Percentiles rank a stretch among this genome's conserved stretches.
phyloP scores from a whole-genome alignment of 2,113 vertebrate species.

The Phalacrocorax carbo region DNA sequence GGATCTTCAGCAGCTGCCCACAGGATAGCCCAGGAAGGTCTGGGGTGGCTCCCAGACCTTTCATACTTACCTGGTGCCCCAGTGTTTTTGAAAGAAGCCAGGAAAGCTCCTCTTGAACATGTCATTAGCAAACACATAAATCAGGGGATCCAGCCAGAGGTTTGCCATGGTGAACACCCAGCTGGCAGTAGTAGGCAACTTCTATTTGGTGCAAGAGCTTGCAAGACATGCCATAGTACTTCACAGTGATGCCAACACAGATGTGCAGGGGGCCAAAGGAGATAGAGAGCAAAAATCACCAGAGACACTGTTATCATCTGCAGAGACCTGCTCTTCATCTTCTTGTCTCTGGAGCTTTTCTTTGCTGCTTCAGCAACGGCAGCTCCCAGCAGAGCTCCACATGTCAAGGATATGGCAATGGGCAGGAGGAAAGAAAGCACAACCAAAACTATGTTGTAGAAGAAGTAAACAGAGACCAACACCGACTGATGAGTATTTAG shows the following conservation, averaged over 20 bases:
- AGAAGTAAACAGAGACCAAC: constrained; percentile 32
- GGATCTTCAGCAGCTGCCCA: neutral
- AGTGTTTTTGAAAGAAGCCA: neutral
- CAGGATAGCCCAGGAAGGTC: neutral
- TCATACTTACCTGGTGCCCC: neutral
- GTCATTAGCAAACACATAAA: constrained; percentile 42
- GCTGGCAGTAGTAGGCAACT: constrained; percentile 32
- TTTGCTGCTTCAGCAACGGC: constrained; percentile 56
- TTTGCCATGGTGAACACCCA: constrained; percentile 55
- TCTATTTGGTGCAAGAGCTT: neutral
- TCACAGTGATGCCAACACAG: constrained; percentile 22
- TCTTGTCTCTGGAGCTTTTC: constrained; percentile 50
- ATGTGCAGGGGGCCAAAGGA: constrained; percentile 75
- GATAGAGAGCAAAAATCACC: constrained; percentile 56
- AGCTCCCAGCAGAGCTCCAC: constrained; percentile 58
- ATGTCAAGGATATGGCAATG: constrained; percentile 51
- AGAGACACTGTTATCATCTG: constrained; percentile 64
- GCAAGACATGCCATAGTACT: neutral
- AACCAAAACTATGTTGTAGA: constrained; percentile 57
- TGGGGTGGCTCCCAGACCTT: neutral
- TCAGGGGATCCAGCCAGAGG: constrained; percentile 58
- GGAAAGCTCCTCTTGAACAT: constrained; percentile 32
- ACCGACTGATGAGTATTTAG: constrained; percentile 67
- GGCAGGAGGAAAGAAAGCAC: constrained; percentile 67
- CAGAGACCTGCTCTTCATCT: constrained; percentile 68